Evolutionary conservation across 1,140 invertebrate genomes (phyloP).

Genomic region (Prorops nasuta): DNA sequence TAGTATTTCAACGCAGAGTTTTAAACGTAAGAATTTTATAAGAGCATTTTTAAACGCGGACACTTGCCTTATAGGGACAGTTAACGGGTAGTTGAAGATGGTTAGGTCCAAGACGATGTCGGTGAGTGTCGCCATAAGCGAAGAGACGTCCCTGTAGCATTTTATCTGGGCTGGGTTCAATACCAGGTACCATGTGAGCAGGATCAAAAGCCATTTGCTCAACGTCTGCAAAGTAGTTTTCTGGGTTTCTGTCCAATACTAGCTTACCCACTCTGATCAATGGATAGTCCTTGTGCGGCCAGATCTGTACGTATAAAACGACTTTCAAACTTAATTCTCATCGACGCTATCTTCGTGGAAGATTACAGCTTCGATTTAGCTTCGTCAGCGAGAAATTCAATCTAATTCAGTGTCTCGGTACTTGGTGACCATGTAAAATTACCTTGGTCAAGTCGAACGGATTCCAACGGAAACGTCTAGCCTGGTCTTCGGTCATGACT

Average conservation of each 20-base stretch:
- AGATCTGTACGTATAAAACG: too few species aligned
- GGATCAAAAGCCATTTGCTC: constrained; percentile 95
- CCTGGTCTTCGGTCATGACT: constrained; percentile 74
- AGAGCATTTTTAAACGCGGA: background rate
- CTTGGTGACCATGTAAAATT: too few species aligned
- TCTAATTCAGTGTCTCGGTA: too few species aligned
- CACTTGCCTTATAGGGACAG: constrained; percentile 72
- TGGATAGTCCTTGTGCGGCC: constrained; percentile 89
- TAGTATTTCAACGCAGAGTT: too few species aligned
- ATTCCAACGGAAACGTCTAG: constrained; percentile 75
- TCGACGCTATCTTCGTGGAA: too few species aligned
- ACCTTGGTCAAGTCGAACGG: constrained; percentile 92
- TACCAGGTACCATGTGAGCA: constrained; percentile 86
- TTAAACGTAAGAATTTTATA: too few species aligned
- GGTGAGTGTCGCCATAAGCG: constrained; percentile 92
- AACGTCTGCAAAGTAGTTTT: constrained; percentile 92
- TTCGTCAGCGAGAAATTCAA: too few species aligned
- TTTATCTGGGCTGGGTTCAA: constrained; percentile 90
- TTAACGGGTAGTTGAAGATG: constrained; percentile 95
- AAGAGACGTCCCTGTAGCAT: constrained; percentile 94
- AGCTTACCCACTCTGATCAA: constrained; percentile 90
- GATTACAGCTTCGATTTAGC: too few species aligned
- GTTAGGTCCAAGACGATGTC: constrained; percentile 90
- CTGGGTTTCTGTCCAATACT: constrained; percentile 84
- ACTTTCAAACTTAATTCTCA: too few species aligned